Evolutionary conservation across 1,140 invertebrate species (phyloP).

Genomic region (Batillaria attramentaria): DNA sequence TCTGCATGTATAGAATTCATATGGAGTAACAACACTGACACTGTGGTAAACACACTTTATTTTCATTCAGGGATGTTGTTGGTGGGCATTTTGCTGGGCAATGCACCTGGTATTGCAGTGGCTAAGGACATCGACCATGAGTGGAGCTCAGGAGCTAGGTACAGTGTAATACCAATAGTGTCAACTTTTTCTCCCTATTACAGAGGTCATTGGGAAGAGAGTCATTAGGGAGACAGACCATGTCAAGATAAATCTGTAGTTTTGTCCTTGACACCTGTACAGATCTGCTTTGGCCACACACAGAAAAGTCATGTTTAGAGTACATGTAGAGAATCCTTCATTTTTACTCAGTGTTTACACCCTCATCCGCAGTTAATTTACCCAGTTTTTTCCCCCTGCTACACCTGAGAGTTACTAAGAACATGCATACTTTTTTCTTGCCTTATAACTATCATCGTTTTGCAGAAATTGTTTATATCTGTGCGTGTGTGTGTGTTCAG

Average conservation of each 20-base stretch:
- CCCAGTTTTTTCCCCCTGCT: no score
- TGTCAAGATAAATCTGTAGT: no score
- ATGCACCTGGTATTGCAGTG: slow-evolving; percentile 69
- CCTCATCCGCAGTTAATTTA: no score
- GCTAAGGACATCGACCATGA: slow-evolving; percentile 67
- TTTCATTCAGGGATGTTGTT: slow-evolving; percentile 69
- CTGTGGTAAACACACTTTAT: neutral
- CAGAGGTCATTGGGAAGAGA: no score
- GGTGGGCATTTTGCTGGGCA: slow-evolving; percentile 66
- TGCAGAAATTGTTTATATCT: neutral
- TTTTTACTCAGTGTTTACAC: neutral
- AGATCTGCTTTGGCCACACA: neutral
- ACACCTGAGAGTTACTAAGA: no score
- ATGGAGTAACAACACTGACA: no score
- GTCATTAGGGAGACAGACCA: no score
- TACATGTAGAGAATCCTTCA: neutral
- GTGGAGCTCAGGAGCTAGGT: slow-evolving; percentile 70
- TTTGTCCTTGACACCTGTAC: no score
- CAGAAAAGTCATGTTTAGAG: neutral
- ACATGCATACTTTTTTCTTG: no score
- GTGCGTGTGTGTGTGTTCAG: slow-evolving; percentile 73
- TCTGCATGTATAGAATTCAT: no score
- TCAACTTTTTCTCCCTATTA: no score
- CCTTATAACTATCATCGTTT: neutral
- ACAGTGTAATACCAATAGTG: slow-evolving; percentile 23